Evolutionary conservation across 2,113 vertebrate species (phyloP), one percentile per base, ranked within the genome.

Genomic region (Eclectus roratus): DNA sequence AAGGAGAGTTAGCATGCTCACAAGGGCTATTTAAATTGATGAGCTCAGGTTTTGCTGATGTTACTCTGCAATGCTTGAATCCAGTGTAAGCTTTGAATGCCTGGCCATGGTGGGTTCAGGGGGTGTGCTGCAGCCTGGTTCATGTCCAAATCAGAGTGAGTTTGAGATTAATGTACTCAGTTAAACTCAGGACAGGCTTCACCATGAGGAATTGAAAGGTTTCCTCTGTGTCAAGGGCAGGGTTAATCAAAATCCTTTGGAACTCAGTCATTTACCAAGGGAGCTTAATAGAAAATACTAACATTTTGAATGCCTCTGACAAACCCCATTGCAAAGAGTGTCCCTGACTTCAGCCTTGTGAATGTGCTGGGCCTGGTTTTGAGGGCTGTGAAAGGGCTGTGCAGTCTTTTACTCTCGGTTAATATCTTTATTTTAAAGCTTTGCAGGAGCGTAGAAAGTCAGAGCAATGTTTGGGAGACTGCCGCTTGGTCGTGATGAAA

Each of bases 101-200:
- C 31, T n/a, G 39, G 52, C 46, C 1, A 0, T 73, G 55, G 11
- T 17, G 18, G 37, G 28, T 44, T 86, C 72, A 44, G 39, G 1
- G 7, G 29, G 9, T 41, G 60, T 60, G 41, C 55, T 64, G n/a
- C 55, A 58, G 37, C 17, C 52, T 90, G 72, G 58, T 76, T 85
- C 25, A 1, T 33, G 66, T 41, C 60, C 4, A 13, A 52, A 39
- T 55, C 53, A 60, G 63, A 83, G 63, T 29, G 41, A 71, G 37
- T 39, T 52, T 39, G 77, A 68, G 50, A 33, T 81, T 49, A 29
- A 8, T 68, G 69, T 60, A 65, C 80, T 80, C 50, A 13, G 60
- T 86, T 50, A 77, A 94, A 70, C 78, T 73, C 5, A 2, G 35
- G 31, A 29, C 64, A 82, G 24, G 29, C 37, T 85, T 73, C 35